Evolutionary conservation across 2,113 vertebrate genomes (phyloP).

Genomic region (Forbesichthys agassizii): DNA sequence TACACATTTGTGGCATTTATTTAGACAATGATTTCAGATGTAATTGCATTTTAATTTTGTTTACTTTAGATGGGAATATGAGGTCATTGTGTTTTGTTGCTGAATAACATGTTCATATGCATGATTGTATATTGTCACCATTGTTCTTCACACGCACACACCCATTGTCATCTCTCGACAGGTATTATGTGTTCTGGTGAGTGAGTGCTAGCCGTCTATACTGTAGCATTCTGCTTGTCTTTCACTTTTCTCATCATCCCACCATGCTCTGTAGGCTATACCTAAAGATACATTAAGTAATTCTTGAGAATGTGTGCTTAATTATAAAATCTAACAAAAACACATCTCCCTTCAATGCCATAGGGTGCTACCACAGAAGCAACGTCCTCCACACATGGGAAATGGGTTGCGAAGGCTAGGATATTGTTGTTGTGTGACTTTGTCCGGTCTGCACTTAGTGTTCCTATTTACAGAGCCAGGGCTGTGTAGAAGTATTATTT

Average conservation of each 20-base stretch:
- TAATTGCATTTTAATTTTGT: constrained; percentile 34
- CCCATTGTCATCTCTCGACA: neutral
- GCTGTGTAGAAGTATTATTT: too few relatives aligned
- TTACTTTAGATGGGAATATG: constrained; percentile 1
- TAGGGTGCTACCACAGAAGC: too few relatives aligned
- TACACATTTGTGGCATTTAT: neutral
- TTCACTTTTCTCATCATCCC: neutral
- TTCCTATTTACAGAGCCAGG: too few relatives aligned
- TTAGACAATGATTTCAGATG: constrained; percentile 15
- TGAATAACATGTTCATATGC: constrained; percentile 3
- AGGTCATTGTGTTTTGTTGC: neutral
- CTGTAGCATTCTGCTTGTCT: neutral
- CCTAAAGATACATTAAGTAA: too few relatives aligned
- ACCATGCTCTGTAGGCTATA: neutral
- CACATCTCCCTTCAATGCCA: too few relatives aligned
- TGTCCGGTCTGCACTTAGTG: too few relatives aligned
- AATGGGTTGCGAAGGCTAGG: too few relatives aligned
- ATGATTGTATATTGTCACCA: neutral
- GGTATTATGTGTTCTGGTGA: too few relatives aligned
- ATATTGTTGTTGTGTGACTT: too few relatives aligned
- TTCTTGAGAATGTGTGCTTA: too few relatives aligned
- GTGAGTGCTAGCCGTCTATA: neutral
- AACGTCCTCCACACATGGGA: too few relatives aligned
- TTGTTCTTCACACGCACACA: neutral
- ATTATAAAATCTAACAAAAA: too few relatives aligned